Evolutionary conservation across 2,113 vertebrate genomes (phyloP).

Genomic region (Okapia johnstoni): DNA sequence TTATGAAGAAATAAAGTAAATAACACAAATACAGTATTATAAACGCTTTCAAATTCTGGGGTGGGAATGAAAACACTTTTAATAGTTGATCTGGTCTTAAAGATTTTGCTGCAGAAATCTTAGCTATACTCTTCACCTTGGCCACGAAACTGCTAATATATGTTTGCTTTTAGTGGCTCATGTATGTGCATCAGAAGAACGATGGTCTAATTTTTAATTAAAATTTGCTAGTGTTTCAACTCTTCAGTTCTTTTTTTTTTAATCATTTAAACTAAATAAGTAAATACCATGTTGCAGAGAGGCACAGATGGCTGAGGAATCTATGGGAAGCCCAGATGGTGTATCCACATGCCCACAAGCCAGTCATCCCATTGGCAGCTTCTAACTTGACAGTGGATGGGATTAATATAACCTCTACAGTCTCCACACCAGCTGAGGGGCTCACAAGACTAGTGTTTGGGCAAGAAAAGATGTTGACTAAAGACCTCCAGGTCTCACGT

Average conservation of each 20-base stretch:
- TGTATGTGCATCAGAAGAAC: background rate
- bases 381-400: background rate
- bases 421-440: background rate
- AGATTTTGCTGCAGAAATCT: background rate
- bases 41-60: conserved; percentile 3
- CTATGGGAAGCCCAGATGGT: conserved; percentile 1
- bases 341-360: background rate
- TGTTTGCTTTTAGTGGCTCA: background rate
- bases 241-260: conserved; percentile 1
- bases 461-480: background rate
- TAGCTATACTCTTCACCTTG: background rate
- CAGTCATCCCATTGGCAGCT: background rate
- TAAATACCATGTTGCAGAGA: background rate
- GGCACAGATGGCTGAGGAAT: conserved; percentile 1
- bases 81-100: background rate
- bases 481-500: background rate
- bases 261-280: conserved; percentile 39
- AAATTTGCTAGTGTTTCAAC: conserved; percentile 1
- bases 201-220: conserved; percentile 8
- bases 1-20: background rate
- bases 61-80: background rate
- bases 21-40: background rate
- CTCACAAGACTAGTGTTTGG: background rate
- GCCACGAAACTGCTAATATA: background rate
- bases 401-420: background rate